Conservation (phyloP, 2,113 vertebrate genomes). For the Todiramphus chloris region DNA sequence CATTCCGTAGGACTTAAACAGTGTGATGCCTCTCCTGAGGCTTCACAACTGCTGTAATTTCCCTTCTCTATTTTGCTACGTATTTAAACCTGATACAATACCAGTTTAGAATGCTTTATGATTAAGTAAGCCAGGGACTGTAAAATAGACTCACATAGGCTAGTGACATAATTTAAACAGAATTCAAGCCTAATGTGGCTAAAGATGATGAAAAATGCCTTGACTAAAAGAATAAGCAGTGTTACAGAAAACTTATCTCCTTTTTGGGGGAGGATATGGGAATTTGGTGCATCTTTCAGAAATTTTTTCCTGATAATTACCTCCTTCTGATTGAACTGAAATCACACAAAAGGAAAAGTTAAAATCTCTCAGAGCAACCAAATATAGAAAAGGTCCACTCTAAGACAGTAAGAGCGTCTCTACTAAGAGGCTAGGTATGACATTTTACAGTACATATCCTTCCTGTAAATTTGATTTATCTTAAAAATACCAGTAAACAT, state of each 20-base stretch:
- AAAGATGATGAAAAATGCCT: not conserved
- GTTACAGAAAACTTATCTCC: not conserved
- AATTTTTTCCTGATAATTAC: not conserved
- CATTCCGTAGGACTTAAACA: not conserved
- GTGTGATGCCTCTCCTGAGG: not conserved
- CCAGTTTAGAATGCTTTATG: not conserved
- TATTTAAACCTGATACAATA: not conserved
- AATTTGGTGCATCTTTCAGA: not conserved
- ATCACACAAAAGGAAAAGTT: not conserved
- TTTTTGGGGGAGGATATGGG: not conserved
- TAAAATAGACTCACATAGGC: not conserved
- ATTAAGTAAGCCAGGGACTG: not conserved
- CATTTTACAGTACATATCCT: not conserved
- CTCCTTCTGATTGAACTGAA: not conserved
- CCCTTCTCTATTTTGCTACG: not conserved
- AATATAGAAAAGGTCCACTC: not conserved
- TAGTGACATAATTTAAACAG: not conserved
- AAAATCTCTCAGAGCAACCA: not conserved
- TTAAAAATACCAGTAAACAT: not conserved
- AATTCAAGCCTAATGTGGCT: not conserved
- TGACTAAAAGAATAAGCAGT: not conserved
- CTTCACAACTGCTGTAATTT: not conserved
- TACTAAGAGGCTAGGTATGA: not conserved
- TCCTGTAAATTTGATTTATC: not conserved
- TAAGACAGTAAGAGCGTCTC: not conserved